These are phyloP conservation scores for Bugulina stolonifera DNA, from an alignment of 2,888 invertebrate genomes.

Conservation along the genomic window DNA sequence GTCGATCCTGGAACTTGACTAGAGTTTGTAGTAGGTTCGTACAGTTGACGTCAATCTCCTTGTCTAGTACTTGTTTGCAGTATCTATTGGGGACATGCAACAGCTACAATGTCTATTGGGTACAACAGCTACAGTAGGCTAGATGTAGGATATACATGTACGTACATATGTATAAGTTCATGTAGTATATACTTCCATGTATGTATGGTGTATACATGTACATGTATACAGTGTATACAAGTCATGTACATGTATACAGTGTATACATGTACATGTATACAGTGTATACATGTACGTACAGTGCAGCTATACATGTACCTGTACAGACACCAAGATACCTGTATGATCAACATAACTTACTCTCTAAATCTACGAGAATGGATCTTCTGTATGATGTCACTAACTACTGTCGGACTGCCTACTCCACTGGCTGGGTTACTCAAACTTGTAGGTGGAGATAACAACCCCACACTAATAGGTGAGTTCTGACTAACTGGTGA, in stretches of 20 bases:
- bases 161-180: no score
- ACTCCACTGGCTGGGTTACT: slow-evolving; percentile 37
- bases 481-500: slow-evolving; percentile 52
- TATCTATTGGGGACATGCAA: slow-evolving; percentile 50
- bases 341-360: slow-evolving; percentile 41
- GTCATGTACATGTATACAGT: not conserved
- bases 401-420: slow-evolving; percentile 45
- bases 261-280: not conserved
- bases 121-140: no score
- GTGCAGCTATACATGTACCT: no score
- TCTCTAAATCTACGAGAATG: slow-evolving; percentile 54
- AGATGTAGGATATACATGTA: no score
- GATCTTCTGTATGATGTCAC: slow-evolving; percentile 43
- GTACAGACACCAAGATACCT: no score
- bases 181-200: not conserved
- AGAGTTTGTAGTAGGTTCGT: slow-evolving; percentile 58
- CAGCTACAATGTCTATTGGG: not conserved
- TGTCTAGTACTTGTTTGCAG: slow-evolving; percentile 61
- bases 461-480: slow-evolving; percentile 49
- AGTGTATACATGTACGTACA: not conserved
- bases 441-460: slow-evolving; percentile 43
- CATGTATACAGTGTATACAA: not conserved
- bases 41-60: slow-evolving; percentile 57
- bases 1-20: slow-evolving; percentile 61
- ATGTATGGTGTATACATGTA: not conserved